phyloP scores from a whole-genome alignment of 2,888 invertebrate genomes.

The Drosophila silvestris region DNA sequence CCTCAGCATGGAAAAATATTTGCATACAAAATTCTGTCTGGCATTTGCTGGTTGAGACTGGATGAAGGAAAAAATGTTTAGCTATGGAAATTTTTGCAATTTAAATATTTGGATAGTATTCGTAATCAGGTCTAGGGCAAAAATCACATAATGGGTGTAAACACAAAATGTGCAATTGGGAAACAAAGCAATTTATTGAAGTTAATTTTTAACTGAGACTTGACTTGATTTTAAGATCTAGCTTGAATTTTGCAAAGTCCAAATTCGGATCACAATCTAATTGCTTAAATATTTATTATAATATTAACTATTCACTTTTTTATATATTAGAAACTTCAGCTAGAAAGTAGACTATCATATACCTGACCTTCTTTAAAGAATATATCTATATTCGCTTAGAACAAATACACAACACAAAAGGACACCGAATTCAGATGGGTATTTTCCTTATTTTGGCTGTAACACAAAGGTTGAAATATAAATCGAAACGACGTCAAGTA shows the following conservation, averaged over 20 bases:
- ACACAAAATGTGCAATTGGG: neutral
- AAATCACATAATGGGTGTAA: neutral
- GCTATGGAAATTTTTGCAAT: neutral
- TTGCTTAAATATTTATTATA: neutral
- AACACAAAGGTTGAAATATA: conserved; percentile 3
- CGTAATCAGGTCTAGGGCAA: neutral
- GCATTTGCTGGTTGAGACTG: conserved; percentile 4
- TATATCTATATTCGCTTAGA: neutral
- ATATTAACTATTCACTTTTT: neutral
- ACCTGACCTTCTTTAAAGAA: neutral
- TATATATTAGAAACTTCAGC: too few species aligned
- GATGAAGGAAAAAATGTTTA: neutral
- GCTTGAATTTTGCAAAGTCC: neutral
- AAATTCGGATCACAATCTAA: neutral
- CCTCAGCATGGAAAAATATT: conserved; percentile 13
- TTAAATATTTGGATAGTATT: neutral
- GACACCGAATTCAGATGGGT: neutral
- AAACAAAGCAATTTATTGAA: neutral
- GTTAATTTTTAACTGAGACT: neutral
- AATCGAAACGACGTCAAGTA: conserved; percentile 7
- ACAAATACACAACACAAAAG: neutral
- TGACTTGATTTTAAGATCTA: neutral
- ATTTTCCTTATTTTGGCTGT: neutral
- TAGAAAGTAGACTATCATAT: neutral
- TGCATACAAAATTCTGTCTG: conserved; percentile 15